Evolutionary conservation across 2,888 invertebrate species (phyloP).

Genomic region (Ischnura elegans): DNA sequence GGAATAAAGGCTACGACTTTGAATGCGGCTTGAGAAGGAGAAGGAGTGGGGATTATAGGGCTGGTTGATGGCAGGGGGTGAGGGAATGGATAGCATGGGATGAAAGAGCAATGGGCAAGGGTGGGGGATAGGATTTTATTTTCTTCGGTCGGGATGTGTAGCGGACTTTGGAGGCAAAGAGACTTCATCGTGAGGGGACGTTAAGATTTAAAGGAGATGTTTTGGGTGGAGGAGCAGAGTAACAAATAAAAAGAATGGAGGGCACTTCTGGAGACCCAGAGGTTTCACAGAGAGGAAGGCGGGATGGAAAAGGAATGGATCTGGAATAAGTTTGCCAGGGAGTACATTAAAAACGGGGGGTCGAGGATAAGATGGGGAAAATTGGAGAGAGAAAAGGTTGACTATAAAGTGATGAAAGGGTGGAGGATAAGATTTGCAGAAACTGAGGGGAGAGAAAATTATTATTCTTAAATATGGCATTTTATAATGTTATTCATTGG

Average conservation of each 20-base stretch:
- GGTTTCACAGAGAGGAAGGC: background rate
- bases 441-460: no score
- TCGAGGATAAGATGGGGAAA: background rate
- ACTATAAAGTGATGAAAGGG: background rate
- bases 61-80: background rate
- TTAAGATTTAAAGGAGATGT: constrained; percentile 9
- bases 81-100: background rate
- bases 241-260: constrained; percentile 9
- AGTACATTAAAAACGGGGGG: background rate
- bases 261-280: background rate
- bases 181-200: background rate
- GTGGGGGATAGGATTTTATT: background rate
- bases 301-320: background rate
- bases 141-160: no score
- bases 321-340: background rate
- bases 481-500: no score
- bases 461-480: no score
- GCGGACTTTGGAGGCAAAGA: background rate
- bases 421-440: no score
- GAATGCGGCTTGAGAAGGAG: background rate
- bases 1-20: constrained; percentile 6
- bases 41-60: background rate
- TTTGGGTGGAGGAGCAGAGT: background rate
- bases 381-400: background rate
- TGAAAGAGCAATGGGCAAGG: background rate